Conservation (phyloP, 2,797 vertebrate species). For the Gymnothorax reevesii region DNA sequence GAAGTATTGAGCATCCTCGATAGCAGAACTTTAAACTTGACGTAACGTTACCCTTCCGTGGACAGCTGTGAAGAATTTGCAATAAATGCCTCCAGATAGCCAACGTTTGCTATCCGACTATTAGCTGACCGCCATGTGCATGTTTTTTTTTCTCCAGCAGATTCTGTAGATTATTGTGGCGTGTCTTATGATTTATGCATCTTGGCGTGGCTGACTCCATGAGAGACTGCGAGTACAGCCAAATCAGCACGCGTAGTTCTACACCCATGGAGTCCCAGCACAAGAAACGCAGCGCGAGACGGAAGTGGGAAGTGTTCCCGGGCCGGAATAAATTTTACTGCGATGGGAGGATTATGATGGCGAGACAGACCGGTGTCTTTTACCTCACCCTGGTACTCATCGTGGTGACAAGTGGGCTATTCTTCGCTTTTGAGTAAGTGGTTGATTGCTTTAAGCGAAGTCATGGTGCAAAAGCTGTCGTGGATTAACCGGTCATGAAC, state of each 20-base stretch:
- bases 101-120: slow-evolving; percentile 6
- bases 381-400: slow-evolving; percentile 95
- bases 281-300: slow-evolving; percentile 84
- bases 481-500: neutral
- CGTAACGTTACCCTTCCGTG: neutral
- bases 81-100: neutral
- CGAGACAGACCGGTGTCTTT: slow-evolving; percentile 96
- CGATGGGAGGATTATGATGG: slow-evolving; percentile 98
- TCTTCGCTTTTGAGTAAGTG: slow-evolving; percentile 98
- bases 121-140: slow-evolving; percentile 18
- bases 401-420: slow-evolving; percentile 93
- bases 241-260: slow-evolving; percentile 94
- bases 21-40: neutral
- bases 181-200: slow-evolving; percentile 77
- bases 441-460: neutral
- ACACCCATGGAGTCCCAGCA: slow-evolving; percentile 96
- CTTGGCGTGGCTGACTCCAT: slow-evolving; percentile 89
- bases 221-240: slow-evolving; percentile 97
- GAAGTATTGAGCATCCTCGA: neutral
- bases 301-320: slow-evolving; percentile 95
- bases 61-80: slow-evolving; percentile 10
- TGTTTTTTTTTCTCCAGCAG: slow-evolving; percentile 30
- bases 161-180: slow-evolving; percentile 38
- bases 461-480: neutral
- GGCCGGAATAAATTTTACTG: slow-evolving; percentile 97